Evolutionary conservation across 2,888 invertebrate genomes (phyloP).

Genomic region (Meganola albula): DNA sequence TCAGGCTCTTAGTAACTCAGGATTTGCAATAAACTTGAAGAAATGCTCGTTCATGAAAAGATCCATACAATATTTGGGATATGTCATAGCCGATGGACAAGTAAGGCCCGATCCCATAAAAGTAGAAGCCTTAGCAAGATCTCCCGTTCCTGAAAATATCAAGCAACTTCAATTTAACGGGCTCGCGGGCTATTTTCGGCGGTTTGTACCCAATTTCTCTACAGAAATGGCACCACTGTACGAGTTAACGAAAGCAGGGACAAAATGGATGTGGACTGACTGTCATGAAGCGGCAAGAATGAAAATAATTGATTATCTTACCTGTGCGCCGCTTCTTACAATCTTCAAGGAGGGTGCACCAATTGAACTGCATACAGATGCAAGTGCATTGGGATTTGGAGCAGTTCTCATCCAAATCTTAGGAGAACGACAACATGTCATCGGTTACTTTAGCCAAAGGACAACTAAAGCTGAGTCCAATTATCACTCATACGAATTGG

Average conservation of each 20-base stretch:
- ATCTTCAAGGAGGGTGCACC: constrained; percentile 1
- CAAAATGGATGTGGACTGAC: constrained; percentile 1
- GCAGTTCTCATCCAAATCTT: constrained; percentile 5
- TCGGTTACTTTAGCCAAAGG: constrained; percentile 5
- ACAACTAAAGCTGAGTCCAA: constrained; percentile 2
- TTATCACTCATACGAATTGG: constrained; percentile 5
- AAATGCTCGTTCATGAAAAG: constrained; percentile 2
- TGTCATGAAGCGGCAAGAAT: constrained; percentile 1
- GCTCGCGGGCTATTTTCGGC: constrained; percentile 6
- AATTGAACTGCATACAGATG: constrained; percentile 4
- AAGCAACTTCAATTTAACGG: constrained; percentile 8
- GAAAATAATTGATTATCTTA: background rate
- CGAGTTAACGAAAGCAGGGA: constrained; percentile 2
- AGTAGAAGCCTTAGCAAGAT: background rate
- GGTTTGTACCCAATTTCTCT: constrained; percentile 6
- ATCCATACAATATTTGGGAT: constrained; percentile 2
- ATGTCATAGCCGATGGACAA: constrained; percentile 1
- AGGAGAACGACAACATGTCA: background rate
- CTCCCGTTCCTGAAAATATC: constrained; percentile 1
- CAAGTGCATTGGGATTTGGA: constrained; percentile 3
- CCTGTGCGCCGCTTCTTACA: constrained; percentile 1
- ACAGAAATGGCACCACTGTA: constrained; percentile 5
- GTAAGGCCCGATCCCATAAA: background rate
- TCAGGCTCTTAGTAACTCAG: background rate
- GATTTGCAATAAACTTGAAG: background rate